phyloP scores from a whole-genome alignment of 2,113 vertebrate genomes.

The Panurus biarmicus region DNA sequence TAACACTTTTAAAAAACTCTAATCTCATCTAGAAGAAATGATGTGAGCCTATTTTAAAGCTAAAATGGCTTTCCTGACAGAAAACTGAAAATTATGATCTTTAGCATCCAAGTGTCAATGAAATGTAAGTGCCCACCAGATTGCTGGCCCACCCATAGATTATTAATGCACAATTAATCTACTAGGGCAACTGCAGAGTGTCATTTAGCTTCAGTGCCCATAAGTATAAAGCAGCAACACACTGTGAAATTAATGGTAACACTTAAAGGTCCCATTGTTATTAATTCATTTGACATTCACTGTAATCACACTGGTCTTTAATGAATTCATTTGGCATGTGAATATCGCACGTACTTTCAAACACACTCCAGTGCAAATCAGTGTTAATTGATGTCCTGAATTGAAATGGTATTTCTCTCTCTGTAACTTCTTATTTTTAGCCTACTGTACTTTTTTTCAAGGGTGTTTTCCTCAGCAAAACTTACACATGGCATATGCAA shows the following conservation, averaged over 20 bases:
- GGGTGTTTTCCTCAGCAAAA: background rate
- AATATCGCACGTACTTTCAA: constrained; percentile 64
- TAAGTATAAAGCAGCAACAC: constrained; percentile 73
- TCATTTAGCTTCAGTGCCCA: constrained; percentile 73
- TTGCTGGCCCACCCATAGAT: constrained; percentile 66
- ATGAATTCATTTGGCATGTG: constrained; percentile 72
- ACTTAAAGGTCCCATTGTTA: constrained; percentile 76
- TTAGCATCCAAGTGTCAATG: constrained; percentile 45
- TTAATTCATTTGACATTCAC: constrained; percentile 79
- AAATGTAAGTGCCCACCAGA: constrained; percentile 65
- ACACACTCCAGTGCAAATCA: constrained; percentile 56
- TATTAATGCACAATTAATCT: constrained; percentile 77
- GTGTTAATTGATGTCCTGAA: constrained; percentile 58
- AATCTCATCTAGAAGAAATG: background rate
- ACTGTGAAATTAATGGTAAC: constrained; percentile 77
- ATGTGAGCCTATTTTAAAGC: constrained; percentile 29
- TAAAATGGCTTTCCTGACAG: constrained; percentile 41
- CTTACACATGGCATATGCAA: background rate
- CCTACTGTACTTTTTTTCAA: background rate
- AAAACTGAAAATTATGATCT: constrained; percentile 62
- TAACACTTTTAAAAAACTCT: background rate
- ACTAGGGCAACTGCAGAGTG: constrained; percentile 66
- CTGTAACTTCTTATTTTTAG: background rate
- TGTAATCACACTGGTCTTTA: constrained; percentile 74
- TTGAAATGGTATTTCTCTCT: background rate